A percentile compares a stretch with the other conserved stretches of the same genome.
Evolutionary conservation across 2,797 vertebrate genomes (phyloP).

Genomic region (Parotocinclus haroldoi): DNA sequence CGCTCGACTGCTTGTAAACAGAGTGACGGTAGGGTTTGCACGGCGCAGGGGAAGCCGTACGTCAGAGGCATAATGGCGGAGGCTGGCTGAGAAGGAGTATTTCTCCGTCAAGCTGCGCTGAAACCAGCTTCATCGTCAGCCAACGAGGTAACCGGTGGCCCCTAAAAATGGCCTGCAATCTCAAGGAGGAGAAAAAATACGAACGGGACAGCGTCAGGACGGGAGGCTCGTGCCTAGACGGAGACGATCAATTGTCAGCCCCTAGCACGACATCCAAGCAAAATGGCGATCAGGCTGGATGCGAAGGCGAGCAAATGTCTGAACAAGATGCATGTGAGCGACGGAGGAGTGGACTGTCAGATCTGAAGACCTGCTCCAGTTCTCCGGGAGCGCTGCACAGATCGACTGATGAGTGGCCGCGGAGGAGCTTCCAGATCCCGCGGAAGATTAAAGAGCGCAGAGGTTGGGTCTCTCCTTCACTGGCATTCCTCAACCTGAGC

Average conservation of each 20-base stretch:
- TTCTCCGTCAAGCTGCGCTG: slow-evolving; percentile 67
- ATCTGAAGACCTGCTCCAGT: slow-evolving; percentile 59
- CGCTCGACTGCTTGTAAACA: slow-evolving; percentile 69
- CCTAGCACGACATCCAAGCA: slow-evolving; percentile 76
- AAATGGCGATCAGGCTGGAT: slow-evolving; percentile 81
- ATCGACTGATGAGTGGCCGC: slow-evolving; percentile 66
- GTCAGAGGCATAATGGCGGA: slow-evolving; percentile 84
- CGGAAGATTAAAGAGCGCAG: slow-evolving; percentile 75
- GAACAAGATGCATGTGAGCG: slow-evolving; percentile 72
- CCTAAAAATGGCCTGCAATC: slow-evolving; percentile 74
- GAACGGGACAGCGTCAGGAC: slow-evolving; percentile 59
- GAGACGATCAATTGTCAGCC: slow-evolving; percentile 65
- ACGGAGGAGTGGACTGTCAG: slow-evolving; percentile 62
- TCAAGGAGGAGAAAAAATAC: slow-evolving; percentile 62
- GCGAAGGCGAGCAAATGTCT: slow-evolving; percentile 74
- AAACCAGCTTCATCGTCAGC: slow-evolving; percentile 61
- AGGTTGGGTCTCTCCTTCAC: slow-evolving; percentile 71
- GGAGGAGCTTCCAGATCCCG: slow-evolving; percentile 74
- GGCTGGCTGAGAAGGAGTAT: slow-evolving; percentile 74
- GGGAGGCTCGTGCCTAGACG: slow-evolving; percentile 53
- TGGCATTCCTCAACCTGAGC: slow-evolving; percentile 20
- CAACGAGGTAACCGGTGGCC: slow-evolving; percentile 60
- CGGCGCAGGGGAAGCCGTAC: slow-evolving; percentile 76
- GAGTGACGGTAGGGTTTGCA: slow-evolving; percentile 74
- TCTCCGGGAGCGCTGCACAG: slow-evolving; percentile 62